Conservation (phyloP, 2,888 invertebrate genomes). For the Nomada ferruginata region DNA sequence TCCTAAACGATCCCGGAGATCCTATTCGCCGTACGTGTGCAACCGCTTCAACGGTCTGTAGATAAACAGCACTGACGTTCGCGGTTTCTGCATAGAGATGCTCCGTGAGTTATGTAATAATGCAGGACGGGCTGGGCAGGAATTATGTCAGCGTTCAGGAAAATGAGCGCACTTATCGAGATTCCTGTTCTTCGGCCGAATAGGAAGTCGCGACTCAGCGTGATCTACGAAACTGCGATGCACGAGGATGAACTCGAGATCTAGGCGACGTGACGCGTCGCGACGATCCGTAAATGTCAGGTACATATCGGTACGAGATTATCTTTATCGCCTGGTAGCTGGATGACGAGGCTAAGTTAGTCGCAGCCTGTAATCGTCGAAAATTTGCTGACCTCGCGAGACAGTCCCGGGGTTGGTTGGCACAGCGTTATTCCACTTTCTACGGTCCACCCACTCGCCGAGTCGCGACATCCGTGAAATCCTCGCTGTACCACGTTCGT, state of each 20-base stretch:
- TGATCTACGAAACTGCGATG: neutral
- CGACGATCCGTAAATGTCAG: constrained; percentile 41
- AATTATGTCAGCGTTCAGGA: constrained; percentile 31
- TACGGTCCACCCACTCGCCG: constrained; percentile 60
- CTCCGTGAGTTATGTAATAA: constrained; percentile 18
- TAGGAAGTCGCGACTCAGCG: neutral
- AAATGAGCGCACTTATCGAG: neutral
- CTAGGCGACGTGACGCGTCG: too few relatives aligned
- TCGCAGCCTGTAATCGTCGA: constrained; percentile 17
- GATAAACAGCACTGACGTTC: neutral
- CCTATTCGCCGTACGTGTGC: neutral
- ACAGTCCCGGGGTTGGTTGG: constrained; percentile 41
- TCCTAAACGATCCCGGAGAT: constrained; percentile 12
- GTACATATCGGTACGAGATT: constrained; percentile 34
- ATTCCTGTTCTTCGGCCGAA: neutral
- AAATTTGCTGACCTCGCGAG: constrained; percentile 14
- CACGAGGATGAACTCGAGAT: neutral
- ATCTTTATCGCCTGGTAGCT: constrained; percentile 45
- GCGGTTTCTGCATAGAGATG: neutral
- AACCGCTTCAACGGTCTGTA: neutral
- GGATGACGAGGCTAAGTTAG: neutral
- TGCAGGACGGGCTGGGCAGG: neutral
- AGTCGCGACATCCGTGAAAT: constrained; percentile 63
- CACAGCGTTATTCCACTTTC: constrained; percentile 57
- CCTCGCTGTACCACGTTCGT: constrained; percentile 28